These are phyloP conservation scores for Natator depressus DNA, from an alignment of 2,113 vertebrate species.

Conservation along the genomic window DNA sequence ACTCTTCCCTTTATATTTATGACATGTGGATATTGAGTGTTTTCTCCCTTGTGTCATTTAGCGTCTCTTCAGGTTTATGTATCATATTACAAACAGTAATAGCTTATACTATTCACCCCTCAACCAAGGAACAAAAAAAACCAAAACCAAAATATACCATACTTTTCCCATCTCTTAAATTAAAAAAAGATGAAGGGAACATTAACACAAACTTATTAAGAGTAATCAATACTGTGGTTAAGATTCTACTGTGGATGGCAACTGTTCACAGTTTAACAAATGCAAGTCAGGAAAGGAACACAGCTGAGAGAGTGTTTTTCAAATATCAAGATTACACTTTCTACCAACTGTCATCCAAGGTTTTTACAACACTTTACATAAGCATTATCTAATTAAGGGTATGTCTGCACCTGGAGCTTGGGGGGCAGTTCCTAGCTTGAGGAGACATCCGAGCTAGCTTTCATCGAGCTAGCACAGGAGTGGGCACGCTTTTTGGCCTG, in stretches of 20 bases:
- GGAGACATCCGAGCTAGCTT: too few species aligned
- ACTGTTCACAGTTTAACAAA: neutral
- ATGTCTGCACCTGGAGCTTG: too few species aligned
- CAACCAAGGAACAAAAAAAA: neutral
- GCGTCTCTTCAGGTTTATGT: neutral
- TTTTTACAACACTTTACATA: neutral
- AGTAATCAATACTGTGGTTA: neutral
- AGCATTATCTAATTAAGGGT: too few species aligned
- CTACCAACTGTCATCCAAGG: neutral
- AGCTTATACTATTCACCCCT: neutral
- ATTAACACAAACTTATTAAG: accelerated
- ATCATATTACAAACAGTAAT: neutral
- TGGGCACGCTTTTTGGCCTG: too few species aligned
- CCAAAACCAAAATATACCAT: neutral
- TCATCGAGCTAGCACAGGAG: too few species aligned
- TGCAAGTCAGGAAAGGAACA: neutral
- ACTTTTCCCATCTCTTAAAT: neutral
- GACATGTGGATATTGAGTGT: neutral
- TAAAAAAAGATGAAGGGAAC: neutral
- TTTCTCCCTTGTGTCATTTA: neutral
- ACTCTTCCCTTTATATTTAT: too few species aligned
- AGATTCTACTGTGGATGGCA: neutral
- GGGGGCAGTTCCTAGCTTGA: too few species aligned
- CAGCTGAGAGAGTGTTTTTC: neutral
- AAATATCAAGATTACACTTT: neutral